Base-by-base conservation (phyloP, 2,113 vertebrate species). In the Mesocricetus auratus region DNA sequence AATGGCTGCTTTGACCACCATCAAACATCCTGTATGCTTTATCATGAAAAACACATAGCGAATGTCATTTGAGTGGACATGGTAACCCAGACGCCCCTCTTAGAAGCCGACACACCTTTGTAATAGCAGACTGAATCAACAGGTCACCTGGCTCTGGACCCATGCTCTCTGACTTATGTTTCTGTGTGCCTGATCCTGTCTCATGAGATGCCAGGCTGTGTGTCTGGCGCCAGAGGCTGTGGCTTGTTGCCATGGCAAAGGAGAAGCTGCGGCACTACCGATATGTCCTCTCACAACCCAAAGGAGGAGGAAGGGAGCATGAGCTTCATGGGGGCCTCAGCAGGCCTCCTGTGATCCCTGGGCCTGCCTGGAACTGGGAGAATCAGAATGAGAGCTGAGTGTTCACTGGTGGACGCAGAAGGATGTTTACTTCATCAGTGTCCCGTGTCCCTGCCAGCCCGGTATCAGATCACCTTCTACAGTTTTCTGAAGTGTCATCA, bases 391-490 rank as follows among this genome's bases (percentile, higher is more conserved):
- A 78, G 69, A 94, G 71, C 45, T 29, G 24, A 53, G 29, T 74
- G 36, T 13, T 15, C 24, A 2, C 0, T 2, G 42, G 31, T 0
- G 24, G 7, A 50, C 58, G 5, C 7, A 1, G 31, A 74, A n/a
- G 31, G 19, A 64, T 82, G 42, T 86, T 89, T 62, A 26, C 71
- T 85, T 86, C 42, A 13, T 39, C 69, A 66, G 53, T 29, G 74
- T 45, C 53, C 79, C 79, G 16, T 45, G n/a, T 7, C 6, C 31
- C 91, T 47, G 62, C 13, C 86, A 78, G 66, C 31, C 47, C 58
- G 11, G 53, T 68, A 56, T 91, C 97, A 92, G 77, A 42, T 91
- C 90, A 89, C 93, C 68, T 45, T 21, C 68, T 56, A 71, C 45
- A 81, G 68, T 58, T 50, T 92, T 74, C 91, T 60, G 22, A 95